Conservation (phyloP, 1,140 invertebrate species). For the Danaus melanippus region DNA sequence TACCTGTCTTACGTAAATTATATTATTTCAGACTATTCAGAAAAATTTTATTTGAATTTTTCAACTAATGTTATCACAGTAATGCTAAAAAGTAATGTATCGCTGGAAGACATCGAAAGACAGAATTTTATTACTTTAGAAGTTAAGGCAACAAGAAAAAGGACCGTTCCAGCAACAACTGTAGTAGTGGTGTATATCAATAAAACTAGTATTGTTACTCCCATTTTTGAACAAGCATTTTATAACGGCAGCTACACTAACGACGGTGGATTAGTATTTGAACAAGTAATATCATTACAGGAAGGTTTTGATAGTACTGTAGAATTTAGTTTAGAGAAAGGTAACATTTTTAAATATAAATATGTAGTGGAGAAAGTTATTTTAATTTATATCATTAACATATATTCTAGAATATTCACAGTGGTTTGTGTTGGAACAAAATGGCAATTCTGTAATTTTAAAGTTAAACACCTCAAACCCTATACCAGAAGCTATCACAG, state of each 20-base stretch:
- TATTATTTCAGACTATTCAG: slow-evolving; percentile 33
- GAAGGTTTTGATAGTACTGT: slow-evolving; percentile 37
- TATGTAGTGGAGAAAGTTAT: background rate
- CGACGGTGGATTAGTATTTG: slow-evolving; percentile 26
- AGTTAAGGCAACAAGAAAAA: slow-evolving; percentile 32
- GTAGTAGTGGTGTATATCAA: slow-evolving; percentile 35
- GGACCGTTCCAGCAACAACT: slow-evolving; percentile 29
- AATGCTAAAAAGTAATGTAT: slow-evolving; percentile 16
- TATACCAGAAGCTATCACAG: slow-evolving; percentile 26
- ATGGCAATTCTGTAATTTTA: slow-evolving; percentile 16
- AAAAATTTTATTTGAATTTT: slow-evolving; percentile 24
- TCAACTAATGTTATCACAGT: slow-evolving; percentile 26
- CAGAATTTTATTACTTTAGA: slow-evolving; percentile 34
- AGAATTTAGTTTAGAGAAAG: slow-evolving; percentile 35
- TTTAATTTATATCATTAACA: slow-evolving; percentile 8
- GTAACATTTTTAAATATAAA: slow-evolving; percentile 19
- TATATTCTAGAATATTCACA: slow-evolving; percentile 7
- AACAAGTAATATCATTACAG: slow-evolving; percentile 26
- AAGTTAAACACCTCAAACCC: slow-evolving; percentile 7
- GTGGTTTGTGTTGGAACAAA: slow-evolving; percentile 17
- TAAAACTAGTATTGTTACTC: slow-evolving; percentile 18
- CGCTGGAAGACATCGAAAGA: slow-evolving; percentile 22
- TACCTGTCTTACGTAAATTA: no score
- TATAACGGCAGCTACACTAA: slow-evolving; percentile 33
- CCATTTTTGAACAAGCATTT: slow-evolving; percentile 33